Evolutionary conservation across 2,888 invertebrate genomes (phyloP), one percentile per base, ranked within the genome.

Genomic region (Phytoseiulus persimilis): DNA sequence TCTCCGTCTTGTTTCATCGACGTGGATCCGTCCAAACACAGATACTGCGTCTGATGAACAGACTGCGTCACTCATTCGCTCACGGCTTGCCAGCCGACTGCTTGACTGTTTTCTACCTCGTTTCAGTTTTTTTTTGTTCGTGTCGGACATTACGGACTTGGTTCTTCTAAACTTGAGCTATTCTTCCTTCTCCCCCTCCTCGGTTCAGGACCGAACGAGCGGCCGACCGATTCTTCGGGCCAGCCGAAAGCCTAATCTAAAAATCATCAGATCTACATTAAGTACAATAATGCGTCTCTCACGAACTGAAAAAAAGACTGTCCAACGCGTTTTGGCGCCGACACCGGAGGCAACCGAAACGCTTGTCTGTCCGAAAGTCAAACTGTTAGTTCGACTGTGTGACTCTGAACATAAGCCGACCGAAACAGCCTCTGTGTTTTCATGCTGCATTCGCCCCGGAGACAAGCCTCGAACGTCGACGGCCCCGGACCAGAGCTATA

Each of bases 251-350:
- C 65, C 33, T 87, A 87, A 87, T 87, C 87, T 87, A 87, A 87
- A 87, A 87, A 87, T 87, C 87, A 87, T 87, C 87, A 87, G 33
- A 87, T 87, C 87, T 32, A 32, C 87, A 87, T 87, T 87, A 87
- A 33, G 87, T 87, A 39, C 87, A 87, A 87, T 87, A 87, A 87
- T 33, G 87, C 87, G 6, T 32, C 87, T 87, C 33, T 87, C 83
- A 83, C 83, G 83, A 83, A 83, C 83, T 32, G 32, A 83, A 83
- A 65, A 65, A 65, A 65, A 65, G 65, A 65, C 14, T 65, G 65
- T 65, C 65, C 65, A 65, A 65, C 65, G 65, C 65, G 65, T 18
- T 23, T 28, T 28, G 65, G 65, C 65, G 23, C 65, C 65, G 65
- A 65, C 65, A 65, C 65, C 65, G 65, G 65, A 65, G 65, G 65